Conservation (phyloP, 2,113 vertebrate genomes). For the Lates calcarifer region DNA sequence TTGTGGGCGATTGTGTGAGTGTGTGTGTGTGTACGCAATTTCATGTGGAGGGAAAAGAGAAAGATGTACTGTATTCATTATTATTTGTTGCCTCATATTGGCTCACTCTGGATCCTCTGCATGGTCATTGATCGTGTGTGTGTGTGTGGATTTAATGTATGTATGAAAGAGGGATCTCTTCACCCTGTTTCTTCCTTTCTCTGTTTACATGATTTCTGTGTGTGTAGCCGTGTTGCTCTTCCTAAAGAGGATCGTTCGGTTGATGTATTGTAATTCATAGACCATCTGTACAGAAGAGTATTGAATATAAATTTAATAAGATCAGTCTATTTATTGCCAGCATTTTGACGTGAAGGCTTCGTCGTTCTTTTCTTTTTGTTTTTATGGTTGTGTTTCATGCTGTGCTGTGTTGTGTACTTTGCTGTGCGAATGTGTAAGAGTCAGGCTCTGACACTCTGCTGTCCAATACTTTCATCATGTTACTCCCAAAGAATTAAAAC, state of each 20-base stretch:
- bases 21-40: constrained; percentile 33
- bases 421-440: constrained; percentile 74
- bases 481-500: constrained; percentile 80
- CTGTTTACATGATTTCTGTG: constrained; percentile 74
- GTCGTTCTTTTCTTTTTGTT: constrained; percentile 64
- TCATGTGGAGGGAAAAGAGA: constrained; percentile 75
- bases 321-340: constrained; percentile 85
- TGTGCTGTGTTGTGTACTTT: constrained; percentile 77
- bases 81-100: constrained; percentile 63
- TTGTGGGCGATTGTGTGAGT: constrained; percentile 54
- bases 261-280: constrained; percentile 81
- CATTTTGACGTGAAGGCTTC: constrained; percentile 70
- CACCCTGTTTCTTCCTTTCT: constrained; percentile 58
- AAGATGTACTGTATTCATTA: constrained; percentile 81
- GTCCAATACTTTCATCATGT: constrained; percentile 75
- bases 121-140: constrained; percentile 50
- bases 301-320: constrained; percentile 80
- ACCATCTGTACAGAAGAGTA: constrained; percentile 85
- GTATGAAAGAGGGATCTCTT: constrained; percentile 56
- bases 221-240: constrained; percentile 65
- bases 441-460: constrained; percentile 48
- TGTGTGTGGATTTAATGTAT: constrained; percentile 49
- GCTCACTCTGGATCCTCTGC: constrained; percentile 70
- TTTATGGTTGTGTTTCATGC: constrained; percentile 75
- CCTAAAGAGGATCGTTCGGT: constrained; percentile 61